A percentile compares a stretch with the other conserved stretches of the same genome.
phyloP scores from a whole-genome alignment of 2,797 vertebrate species.

The Sebastes minor region DNA sequence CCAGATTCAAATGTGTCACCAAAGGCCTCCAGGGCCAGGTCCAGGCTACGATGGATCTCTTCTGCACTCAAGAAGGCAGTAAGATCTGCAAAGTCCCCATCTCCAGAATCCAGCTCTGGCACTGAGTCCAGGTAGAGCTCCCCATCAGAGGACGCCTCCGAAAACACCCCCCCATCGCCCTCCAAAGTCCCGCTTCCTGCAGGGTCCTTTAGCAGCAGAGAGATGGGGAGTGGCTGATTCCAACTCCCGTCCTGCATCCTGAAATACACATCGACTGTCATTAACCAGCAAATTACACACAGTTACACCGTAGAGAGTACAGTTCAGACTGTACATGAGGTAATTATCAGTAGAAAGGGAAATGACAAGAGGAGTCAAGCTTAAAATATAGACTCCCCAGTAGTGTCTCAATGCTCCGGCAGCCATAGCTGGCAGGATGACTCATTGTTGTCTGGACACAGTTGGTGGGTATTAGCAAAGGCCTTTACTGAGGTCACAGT shows the following conservation, averaged over 20 bases:
- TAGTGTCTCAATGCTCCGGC: neutral
- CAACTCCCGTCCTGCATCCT: conserved; percentile 89
- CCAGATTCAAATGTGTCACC: conserved; percentile 73
- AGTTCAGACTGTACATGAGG: neutral
- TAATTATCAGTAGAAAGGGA: neutral
- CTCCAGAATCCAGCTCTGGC: conserved; percentile 83
- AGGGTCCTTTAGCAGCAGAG: conserved; percentile 82
- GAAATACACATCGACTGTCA: conserved; percentile 64
- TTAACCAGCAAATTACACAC: neutral
- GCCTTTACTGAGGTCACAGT: conserved; percentile 51
- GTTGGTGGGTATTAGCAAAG: conserved; percentile 74
- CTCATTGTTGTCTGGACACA: conserved; percentile 70
- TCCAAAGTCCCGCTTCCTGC: conserved; percentile 71
- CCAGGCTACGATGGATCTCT: conserved; percentile 92
- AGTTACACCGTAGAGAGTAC: neutral
- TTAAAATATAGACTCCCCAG: conserved; percentile 45
- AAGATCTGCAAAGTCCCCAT: conserved; percentile 85
- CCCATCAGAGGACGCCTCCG: conserved; percentile 85
- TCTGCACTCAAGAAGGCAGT: conserved; percentile 95
- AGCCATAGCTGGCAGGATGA: conserved; percentile 64
- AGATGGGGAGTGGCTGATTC: conserved; percentile 82
- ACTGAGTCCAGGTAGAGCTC: conserved; percentile 87
- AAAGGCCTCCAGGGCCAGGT: conserved; percentile 92
- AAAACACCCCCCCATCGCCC: conserved; percentile 75
- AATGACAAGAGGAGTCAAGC: conserved; percentile 20